These are phyloP conservation scores for Tenualosa ilisha DNA, from an alignment of 2,797 vertebrate species.

Conservation along the genomic window DNA sequence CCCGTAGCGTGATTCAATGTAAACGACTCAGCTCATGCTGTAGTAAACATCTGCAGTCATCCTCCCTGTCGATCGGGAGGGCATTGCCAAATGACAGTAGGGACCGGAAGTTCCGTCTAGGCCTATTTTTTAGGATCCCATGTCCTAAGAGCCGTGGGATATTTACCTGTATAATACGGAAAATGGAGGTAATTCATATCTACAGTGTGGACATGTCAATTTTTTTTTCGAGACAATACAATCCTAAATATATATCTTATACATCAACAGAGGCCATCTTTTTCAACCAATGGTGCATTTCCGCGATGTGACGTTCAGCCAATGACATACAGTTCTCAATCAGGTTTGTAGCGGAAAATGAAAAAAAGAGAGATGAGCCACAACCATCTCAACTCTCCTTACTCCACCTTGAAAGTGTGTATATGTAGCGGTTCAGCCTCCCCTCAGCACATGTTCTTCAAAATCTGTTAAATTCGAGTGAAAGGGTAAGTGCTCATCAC, in stretches of 20 bases:
- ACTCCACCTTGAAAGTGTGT: conserved; percentile 22
- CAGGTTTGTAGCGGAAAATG: conserved; percentile 25
- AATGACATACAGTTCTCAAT: conserved; percentile 12
- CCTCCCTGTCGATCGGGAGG: neutral
- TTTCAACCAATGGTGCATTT: conserved; percentile 3
- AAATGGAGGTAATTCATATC: neutral
- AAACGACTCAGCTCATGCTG: neutral
- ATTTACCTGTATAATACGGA: neutral
- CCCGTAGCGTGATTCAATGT: neutral
- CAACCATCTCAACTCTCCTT: conserved; percentile 14
- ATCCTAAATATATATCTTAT: neutral
- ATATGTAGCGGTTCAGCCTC: neutral
- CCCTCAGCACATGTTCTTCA: neutral
- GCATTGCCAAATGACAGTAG: conserved; percentile 3
- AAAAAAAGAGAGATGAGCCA: conserved; percentile 18
- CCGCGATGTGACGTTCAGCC: conserved; percentile 18
- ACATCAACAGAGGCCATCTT: neutral
- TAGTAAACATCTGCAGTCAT: conserved; percentile 18
- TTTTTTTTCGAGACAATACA: neutral
- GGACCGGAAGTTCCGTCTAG: conserved; percentile 4
- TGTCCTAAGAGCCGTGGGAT: neutral
- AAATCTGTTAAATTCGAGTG: neutral
- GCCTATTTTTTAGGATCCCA: neutral
- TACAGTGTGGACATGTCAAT: neutral
- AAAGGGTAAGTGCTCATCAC: neutral